Evolutionary conservation across 30 jellyfish, hydroid and myxozoan species (phyloP).

Genomic region (Cassiopea xamachana): DNA sequence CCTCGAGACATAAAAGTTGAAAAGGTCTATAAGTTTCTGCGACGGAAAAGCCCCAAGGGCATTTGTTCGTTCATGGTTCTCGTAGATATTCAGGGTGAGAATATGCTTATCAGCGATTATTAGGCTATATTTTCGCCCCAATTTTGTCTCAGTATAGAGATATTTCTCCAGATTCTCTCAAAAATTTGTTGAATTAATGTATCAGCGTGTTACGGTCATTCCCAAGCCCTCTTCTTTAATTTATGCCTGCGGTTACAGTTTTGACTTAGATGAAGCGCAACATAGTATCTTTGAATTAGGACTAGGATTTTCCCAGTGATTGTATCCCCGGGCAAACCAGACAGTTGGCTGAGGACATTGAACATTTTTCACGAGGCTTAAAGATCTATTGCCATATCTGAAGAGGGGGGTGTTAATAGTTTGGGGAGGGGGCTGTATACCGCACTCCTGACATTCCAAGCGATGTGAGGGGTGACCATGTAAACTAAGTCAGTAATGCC

Average conservation of each 20-base stretch:
- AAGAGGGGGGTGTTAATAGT: too few species aligned
- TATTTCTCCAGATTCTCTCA: not conserved
- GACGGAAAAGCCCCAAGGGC: slow-evolving; percentile 79
- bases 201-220: slow-evolving; percentile 4
- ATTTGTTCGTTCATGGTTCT: not conserved
- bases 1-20: slow-evolving; percentile 6
- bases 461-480: too few species aligned
- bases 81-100: not conserved
- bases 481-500: too few species aligned
- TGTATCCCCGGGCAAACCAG: not conserved
- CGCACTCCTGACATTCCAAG: too few species aligned
- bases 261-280: not conserved
- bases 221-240: not conserved
- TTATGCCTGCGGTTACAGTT: slow-evolving; percentile 45
- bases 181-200: not conserved
- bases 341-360: too few species aligned
- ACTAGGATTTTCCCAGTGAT: not conserved
- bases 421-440: too few species aligned
- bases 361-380: too few species aligned
- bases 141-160: not conserved
- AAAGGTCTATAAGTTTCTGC: not conserved
- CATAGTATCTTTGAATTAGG: not conserved
- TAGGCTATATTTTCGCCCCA: not conserved
- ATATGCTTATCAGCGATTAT: not conserved
- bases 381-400: too few species aligned